phyloP scores from a whole-genome alignment of 2,888 invertebrate species.

The Sycophila texana region DNA sequence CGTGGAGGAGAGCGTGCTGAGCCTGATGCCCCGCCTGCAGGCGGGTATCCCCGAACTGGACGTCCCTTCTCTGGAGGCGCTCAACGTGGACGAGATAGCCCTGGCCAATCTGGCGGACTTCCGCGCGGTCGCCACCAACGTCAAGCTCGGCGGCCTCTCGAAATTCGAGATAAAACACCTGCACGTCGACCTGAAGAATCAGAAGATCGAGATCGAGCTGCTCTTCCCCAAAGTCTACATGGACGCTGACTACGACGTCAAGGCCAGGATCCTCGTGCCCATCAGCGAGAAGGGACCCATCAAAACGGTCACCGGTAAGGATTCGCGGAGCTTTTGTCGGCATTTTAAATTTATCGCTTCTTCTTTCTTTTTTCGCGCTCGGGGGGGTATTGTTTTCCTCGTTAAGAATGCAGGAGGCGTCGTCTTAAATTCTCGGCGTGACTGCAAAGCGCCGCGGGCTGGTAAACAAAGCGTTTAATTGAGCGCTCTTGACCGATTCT shows the following conservation, averaged over 20 bases:
- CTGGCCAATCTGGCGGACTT: conserved; percentile 64
- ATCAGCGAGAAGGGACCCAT: conserved; percentile 66
- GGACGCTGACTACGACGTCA: conserved; percentile 65
- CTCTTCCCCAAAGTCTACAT: conserved; percentile 59
- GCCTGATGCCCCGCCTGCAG: conserved; percentile 58
- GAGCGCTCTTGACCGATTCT: too few relatives aligned
- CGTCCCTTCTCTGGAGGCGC: conserved; percentile 67
- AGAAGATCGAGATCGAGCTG: conserved; percentile 55
- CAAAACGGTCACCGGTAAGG: conserved; percentile 61
- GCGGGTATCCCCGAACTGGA: conserved; percentile 69
- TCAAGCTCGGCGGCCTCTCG: conserved; percentile 63
- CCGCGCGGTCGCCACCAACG: conserved; percentile 62
- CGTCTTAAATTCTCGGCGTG: too few relatives aligned
- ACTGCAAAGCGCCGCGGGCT: too few relatives aligned
- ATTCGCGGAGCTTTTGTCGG: too few relatives aligned
- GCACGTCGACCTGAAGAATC: conserved; percentile 60
- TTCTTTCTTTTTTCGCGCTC: too few relatives aligned
- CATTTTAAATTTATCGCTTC: too few relatives aligned
- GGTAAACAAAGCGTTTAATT: too few relatives aligned
- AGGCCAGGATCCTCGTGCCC: conserved; percentile 66
- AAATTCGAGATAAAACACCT: conserved; percentile 57
- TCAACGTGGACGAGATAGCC: conserved; percentile 62
- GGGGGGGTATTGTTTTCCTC: too few relatives aligned
- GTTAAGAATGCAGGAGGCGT: too few relatives aligned
- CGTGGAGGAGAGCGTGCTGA: conserved; percentile 61